Base-by-base conservation (phyloP, 2,888 invertebrate species). In the Selenia dentaria region DNA sequence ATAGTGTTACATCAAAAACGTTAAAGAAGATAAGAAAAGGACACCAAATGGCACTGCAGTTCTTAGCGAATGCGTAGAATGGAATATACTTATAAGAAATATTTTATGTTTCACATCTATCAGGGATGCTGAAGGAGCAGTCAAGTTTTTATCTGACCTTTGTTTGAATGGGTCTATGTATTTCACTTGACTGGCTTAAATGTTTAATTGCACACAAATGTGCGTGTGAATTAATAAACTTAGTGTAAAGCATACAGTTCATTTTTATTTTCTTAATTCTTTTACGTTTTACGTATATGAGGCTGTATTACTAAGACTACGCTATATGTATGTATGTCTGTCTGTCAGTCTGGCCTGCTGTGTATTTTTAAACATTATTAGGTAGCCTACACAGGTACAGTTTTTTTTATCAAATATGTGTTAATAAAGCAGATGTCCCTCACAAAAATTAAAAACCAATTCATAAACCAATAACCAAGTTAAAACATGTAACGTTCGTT, bases 141-240 rank as follows among this genome's bases (percentile, higher is more conserved):
- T 67, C 70, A 62, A 64, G 66, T 47, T 46, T 48, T 38, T 54
- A 57, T 50, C 55, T 48, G 1, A 1, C 18, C 59, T 64, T 70
- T 67, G 51, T 20, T n/a, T 22, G 56, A 43, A 50, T 33, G 51
- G 62, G 58, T 58, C 63, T 61, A 63, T 67, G 6, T 22, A 22
- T 64, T 69, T 64, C 59, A 70, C 74, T 75, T 79, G 77, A 78
- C 79, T 78, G 70, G 65, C 71, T 70, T 22, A 6, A 8, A 73
- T 70, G 25, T 18, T 79, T 48, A 76, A 71, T 78, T 58, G 80
- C 84, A 83, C 84, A 69, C 70, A 56, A 75, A 65, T 64, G 85
- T 85, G 85, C 85, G 71, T 77, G 74, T 84, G 81, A 80, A 83
- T 71, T 75, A 76, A 81, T 78, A 79, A 79, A 82, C 79, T 83